Conservation (phyloP, 1,140 invertebrate species). For the Caenorhabditis elegans region DNA sequence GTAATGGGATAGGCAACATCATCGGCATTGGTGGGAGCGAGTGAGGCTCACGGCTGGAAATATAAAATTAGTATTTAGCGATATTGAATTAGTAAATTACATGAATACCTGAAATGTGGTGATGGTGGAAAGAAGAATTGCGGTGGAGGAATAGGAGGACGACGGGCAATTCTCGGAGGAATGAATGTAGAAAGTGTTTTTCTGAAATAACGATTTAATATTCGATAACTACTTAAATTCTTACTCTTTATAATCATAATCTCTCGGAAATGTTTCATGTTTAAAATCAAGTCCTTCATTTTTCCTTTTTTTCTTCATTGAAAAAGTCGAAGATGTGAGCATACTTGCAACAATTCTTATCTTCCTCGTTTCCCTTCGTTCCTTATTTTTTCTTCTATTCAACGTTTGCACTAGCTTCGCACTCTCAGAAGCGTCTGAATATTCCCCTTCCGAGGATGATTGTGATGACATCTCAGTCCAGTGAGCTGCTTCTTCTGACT, state of each 20-base stretch:
- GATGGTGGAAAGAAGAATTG: neutral
- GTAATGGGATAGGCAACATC: too few species aligned
- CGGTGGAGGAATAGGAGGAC: neutral
- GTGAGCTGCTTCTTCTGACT: neutral
- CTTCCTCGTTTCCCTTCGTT: neutral
- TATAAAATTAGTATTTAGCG: too few species aligned
- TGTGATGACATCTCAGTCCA: neutral
- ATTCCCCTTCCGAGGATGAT: constrained; percentile 4
- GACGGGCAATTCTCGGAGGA: too few species aligned
- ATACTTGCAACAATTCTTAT: neutral
- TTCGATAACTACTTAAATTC: neutral
- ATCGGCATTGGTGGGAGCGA: too few species aligned
- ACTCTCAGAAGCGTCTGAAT: neutral
- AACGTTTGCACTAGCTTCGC: neutral
- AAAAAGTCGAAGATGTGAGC: neutral
- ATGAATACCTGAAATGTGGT: too few species aligned
- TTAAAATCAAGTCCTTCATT: neutral
- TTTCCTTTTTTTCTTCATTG: neutral
- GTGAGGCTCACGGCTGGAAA: too few species aligned
- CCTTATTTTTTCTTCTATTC: neutral
- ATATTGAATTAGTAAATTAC: too few species aligned
- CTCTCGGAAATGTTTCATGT: neutral
- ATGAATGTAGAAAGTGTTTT: neutral
- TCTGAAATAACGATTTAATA: neutral
- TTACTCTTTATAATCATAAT: neutral